Percentiles rank a stretch among this genome's conserved stretches.
Conservation (phyloP, 1,140 invertebrate genomes). For the Zophobas morio region DNA sequence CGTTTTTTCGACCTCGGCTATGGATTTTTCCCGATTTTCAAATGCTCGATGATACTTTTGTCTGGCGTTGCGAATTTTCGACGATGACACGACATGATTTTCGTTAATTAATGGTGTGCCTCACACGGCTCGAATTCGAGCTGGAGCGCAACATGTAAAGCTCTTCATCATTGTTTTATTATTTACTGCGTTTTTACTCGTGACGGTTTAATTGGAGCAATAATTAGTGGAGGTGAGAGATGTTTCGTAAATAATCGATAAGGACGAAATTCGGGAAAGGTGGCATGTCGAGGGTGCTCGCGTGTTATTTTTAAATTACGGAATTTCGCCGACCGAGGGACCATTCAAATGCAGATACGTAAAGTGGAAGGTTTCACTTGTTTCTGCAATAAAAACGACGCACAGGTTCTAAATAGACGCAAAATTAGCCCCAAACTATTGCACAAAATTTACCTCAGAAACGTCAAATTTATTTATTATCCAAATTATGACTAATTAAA, state of each 20-base stretch:
- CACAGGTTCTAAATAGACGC: too few species aligned
- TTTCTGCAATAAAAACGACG: too few species aligned
- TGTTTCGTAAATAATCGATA: constrained; percentile 16
- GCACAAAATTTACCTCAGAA: too few species aligned
- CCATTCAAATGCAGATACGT: too few species aligned
- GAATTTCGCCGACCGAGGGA: too few species aligned
- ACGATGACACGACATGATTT: constrained; percentile 3
- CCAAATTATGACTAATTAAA: too few species aligned
- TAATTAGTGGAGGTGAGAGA: constrained; percentile 5
- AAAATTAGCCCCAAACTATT: too few species aligned
- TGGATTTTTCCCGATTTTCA: constrained; percentile 6
- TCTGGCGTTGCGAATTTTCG: constrained; percentile 1
- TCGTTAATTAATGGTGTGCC: constrained; percentile 1
- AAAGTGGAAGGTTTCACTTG: too few species aligned
- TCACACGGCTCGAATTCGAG: too few species aligned
- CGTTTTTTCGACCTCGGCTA: constrained; percentile 1
- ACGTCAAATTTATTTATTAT: too few species aligned
- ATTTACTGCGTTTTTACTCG: not conserved
- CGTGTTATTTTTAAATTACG: too few species aligned
- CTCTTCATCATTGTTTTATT: constrained; percentile 3
- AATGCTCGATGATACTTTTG: constrained; percentile 26
- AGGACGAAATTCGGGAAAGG: constrained; percentile 2
- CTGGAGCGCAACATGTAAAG: not conserved
- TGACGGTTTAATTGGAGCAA: not conserved
- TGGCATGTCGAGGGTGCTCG: too few species aligned